These are phyloP conservation scores for Trichonephila clavata DNA, from an alignment of 1,140 invertebrate genomes.

Conservation along the genomic window DNA sequence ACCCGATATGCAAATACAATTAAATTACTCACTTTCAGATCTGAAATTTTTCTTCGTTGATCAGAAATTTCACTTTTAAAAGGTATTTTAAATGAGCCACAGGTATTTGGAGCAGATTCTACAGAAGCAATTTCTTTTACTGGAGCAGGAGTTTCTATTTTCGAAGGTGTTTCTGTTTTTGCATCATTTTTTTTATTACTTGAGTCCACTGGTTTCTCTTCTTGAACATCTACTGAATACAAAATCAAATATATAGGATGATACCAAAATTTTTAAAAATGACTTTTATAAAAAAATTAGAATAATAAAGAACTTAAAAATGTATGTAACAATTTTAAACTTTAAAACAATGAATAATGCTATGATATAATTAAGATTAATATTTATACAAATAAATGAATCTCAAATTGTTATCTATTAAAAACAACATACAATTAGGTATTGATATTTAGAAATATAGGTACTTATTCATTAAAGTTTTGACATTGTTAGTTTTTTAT, in stretches of 20 bases:
- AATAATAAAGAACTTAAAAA: too few species aligned
- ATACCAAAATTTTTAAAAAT: background rate
- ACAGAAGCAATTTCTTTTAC: background rate
- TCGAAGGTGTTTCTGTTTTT: background rate
- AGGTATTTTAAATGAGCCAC: constrained; percentile 70
- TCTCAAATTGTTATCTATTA: too few species aligned
- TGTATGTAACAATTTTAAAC: too few species aligned
- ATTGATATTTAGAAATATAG: too few species aligned
- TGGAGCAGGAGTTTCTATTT: background rate
- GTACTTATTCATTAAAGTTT: too few species aligned
- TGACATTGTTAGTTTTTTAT: too few species aligned
- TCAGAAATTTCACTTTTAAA: constrained; percentile 64
- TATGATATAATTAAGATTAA: too few species aligned
- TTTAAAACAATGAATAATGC: too few species aligned
- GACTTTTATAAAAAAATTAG: too few species aligned
- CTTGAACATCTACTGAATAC: background rate
- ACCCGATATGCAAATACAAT: background rate
- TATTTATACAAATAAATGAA: too few species aligned
- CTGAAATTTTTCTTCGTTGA: constrained; percentile 51
- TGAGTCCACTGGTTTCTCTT: background rate
- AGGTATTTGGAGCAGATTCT: constrained; percentile 8
- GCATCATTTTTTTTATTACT: background rate
- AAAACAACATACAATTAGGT: too few species aligned
- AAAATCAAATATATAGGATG: background rate
- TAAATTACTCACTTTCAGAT: constrained; percentile 56